These are phyloP conservation scores for Zonitis immaculata DNA, from an alignment of 2,888 invertebrate genomes.

Conservation along the genomic window DNA sequence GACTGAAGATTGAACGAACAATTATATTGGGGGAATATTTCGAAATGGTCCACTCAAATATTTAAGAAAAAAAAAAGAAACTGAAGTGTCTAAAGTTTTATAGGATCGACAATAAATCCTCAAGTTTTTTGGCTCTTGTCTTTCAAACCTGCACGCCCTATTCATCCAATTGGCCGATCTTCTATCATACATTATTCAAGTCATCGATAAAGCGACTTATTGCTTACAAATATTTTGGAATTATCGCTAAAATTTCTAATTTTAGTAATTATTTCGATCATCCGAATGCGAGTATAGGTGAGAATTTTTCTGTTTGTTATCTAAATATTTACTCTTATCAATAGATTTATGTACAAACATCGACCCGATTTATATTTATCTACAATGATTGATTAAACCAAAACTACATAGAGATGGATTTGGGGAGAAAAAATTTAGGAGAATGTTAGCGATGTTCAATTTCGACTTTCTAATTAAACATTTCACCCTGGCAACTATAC, in stretches of 20 bases:
- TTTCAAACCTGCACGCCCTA: background rate
- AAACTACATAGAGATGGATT: background rate
- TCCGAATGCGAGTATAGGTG: no score
- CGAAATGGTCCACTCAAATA: constrained; percentile 23
- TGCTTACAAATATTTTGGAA: no score
- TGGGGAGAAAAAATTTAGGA: background rate
- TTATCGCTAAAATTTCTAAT: no score
- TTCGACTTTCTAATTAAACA: constrained; percentile 19
- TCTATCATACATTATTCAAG: background rate
- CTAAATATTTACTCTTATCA: background rate
- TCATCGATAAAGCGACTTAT: background rate
- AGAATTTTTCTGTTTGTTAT: background rate
- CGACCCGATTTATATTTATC: background rate
- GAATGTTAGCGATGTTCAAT: background rate
- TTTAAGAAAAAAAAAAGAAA: no score
- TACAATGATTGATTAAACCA: background rate
- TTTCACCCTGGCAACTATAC: background rate
- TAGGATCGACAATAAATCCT: constrained; percentile 16
- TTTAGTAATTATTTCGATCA: no score
- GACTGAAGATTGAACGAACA: background rate
- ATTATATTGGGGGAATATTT: constrained; percentile 3
- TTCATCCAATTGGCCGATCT: background rate
- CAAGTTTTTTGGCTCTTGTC: background rate
- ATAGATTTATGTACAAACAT: background rate
- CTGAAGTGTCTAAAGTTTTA: no score